Conservation (phyloP, 2,888 invertebrate genomes). For the Seladonia tumulorum region DNA sequence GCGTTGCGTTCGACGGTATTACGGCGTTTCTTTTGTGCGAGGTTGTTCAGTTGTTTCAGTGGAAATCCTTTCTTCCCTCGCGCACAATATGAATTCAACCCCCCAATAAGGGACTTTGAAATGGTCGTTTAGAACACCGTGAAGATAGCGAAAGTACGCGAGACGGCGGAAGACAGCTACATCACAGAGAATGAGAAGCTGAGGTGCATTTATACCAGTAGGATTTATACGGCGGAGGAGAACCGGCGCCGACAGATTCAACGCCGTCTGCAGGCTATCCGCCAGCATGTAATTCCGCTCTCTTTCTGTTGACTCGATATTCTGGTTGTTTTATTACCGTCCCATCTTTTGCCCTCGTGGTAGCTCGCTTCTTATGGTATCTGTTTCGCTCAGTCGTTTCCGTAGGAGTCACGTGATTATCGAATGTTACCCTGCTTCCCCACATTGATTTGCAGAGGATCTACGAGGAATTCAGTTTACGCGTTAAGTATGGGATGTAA, state of each 20-base stretch:
- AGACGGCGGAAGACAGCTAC: slow-evolving; percentile 88
- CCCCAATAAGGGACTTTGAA: slow-evolving; percentile 66
- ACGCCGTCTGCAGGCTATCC: slow-evolving; percentile 93
- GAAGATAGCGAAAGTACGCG: slow-evolving; percentile 89
- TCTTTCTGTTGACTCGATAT: slow-evolving; percentile 62
- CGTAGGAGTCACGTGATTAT: slow-evolving; percentile 41
- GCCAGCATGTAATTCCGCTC: slow-evolving; percentile 90
- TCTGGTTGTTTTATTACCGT: slow-evolving; percentile 26
- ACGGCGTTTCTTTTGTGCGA: not conserved
- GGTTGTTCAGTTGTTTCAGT: slow-evolving; percentile 15
- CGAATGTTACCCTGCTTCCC: slow-evolving; percentile 55
- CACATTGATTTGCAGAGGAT: slow-evolving; percentile 56
- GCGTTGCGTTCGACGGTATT: not conserved
- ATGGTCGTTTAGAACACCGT: slow-evolving; percentile 86
- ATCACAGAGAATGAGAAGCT: slow-evolving; percentile 88
- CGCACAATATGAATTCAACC: slow-evolving; percentile 28
- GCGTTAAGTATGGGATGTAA: slow-evolving; percentile 19
- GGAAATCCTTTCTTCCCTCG: slow-evolving; percentile 81
- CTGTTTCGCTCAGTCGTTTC: slow-evolving; percentile 45
- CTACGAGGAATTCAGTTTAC: slow-evolving; percentile 25
- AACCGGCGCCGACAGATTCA: slow-evolving; percentile 94
- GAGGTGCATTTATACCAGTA: slow-evolving; percentile 86
- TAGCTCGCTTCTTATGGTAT: slow-evolving; percentile 49
- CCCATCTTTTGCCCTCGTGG: slow-evolving; percentile 16
- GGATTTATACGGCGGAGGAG: slow-evolving; percentile 92